phyloP scores from a whole-genome alignment of 2,113 vertebrate species.

The Ammodytes marinus region DNA sequence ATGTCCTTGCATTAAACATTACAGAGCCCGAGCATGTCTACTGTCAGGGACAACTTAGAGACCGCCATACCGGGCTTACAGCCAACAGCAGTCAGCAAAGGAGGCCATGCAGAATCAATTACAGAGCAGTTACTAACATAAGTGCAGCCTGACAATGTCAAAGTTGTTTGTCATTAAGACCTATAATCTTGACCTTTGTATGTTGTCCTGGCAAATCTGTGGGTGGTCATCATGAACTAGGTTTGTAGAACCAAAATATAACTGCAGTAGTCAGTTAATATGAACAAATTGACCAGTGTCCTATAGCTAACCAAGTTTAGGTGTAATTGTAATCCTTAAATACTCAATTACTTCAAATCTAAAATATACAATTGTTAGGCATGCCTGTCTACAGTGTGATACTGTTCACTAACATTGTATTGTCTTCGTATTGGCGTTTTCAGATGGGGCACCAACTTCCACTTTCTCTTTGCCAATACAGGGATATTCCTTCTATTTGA shows the following conservation, averaged over 20 bases:
- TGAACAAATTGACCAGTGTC: background rate
- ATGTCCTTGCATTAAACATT: slow-evolving; percentile 70
- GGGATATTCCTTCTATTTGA: slow-evolving; percentile 42
- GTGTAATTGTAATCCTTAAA: background rate
- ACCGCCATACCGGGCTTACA: slow-evolving; percentile 38
- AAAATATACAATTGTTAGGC: background rate
- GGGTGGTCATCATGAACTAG: background rate
- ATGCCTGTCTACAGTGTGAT: background rate
- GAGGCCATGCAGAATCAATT: slow-evolving; percentile 61
- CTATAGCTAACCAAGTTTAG: background rate
- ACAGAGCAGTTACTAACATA: slow-evolving; percentile 51
- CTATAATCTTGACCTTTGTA: slow-evolving; percentile 24
- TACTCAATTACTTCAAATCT: background rate
- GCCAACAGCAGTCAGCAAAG: slow-evolving; percentile 64
- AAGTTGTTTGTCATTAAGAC: slow-evolving; percentile 52
- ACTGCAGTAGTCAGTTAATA: background rate
- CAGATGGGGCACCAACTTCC: slow-evolving; percentile 14
- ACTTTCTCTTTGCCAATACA: slow-evolving; percentile 1
- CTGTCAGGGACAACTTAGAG: slow-evolving; percentile 57
- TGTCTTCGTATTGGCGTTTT: slow-evolving; percentile 20
- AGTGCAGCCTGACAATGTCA: slow-evolving; percentile 56
- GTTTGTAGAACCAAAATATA: background rate
- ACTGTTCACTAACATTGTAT: slow-evolving; percentile 22
- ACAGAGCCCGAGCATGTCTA: slow-evolving; percentile 51
- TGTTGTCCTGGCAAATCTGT: background rate